Base-by-base conservation (phyloP, 2,797 vertebrate genomes). In the Eupleurogrammus muticus region DNA sequence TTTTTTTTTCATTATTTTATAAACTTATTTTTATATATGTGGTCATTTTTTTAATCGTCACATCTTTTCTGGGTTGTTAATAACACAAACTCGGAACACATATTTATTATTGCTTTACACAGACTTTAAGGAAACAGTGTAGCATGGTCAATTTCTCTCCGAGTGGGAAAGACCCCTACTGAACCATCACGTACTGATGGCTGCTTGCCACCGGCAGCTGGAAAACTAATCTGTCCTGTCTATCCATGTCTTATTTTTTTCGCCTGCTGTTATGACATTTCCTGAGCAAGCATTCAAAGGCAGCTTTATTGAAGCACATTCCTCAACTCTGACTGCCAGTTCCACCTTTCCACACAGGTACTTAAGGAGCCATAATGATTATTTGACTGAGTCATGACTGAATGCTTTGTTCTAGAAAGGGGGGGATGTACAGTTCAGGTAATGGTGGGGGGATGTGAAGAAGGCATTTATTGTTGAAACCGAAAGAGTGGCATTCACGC, bases 361-460 rank as follows among this genome's bases (percentile, higher is more conserved):
- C 84, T 91, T 86, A 90, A 85, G 36, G 55, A 89, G 73, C 73
- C 77, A 76, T 90, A 90, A 92, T 88, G 86, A 90, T 93, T 91
- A 91, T 93, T 92, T 89, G 79, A 89, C 80, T 85, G 89, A 92
- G 80, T 91, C 85, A 85, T 89, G 86, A 90, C 85, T 90, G 83
- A 88, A 66, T n/a, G 86, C 90, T 90, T 91, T 93, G 91, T 92
- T 92, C 77, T 65, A 64, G 42, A 76, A 64, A 84, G 76, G 79
- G 82, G 82, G 77, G 80, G 87, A 84, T 81, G 85, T 78, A 83
- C 89, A 86, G 75, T 73, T 83, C 82, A 82, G 75, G 80, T 70
- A 80, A 72, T 71, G 73, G 73, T 24, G 38, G 70, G 73, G n/a
- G 44, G 61, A 50, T 14, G 57, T 24, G 79, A 75, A 92, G 80